Evolutionary conservation across 2,888 invertebrate genomes (phyloP).

Genomic region (Hetaerina titia): DNA sequence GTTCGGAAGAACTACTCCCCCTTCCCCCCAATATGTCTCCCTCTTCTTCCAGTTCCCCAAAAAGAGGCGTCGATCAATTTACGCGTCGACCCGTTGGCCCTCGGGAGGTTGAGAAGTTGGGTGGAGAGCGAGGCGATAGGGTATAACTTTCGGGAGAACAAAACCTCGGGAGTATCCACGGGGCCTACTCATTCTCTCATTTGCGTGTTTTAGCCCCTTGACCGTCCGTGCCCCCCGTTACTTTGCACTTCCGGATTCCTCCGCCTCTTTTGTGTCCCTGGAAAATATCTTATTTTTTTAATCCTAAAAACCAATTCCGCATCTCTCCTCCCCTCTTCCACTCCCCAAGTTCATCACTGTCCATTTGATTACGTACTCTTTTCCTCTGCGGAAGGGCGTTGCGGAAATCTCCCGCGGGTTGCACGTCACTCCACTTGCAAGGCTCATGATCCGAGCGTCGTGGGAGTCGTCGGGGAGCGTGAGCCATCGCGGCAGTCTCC

Average conservation of each 20-base stretch:
- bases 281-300: no score
- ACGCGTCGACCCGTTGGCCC: constrained; percentile 18
- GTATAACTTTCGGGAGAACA: neutral
- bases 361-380: neutral
- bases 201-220: no score
- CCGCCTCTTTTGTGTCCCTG: neutral
- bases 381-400: neutral
- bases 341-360: neutral
- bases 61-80: constrained; percentile 42
- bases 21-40: neutral
- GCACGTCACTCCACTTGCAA: neutral
- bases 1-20: neutral
- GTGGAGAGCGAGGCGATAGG: neutral
- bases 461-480: neutral
- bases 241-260: neutral
- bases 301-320: neutral
- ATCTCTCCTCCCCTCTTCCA: neutral
- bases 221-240: neutral
- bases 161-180: neutral
- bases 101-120: neutral
- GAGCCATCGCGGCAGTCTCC: neutral
- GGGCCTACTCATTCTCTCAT: no score
- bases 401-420: constrained; percentile 4
- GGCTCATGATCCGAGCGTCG: neutral
- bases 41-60: neutral